Percentiles rank a stretch among this genome's conserved stretches.
phyloP scores from a whole-genome alignment of 2,797 vertebrate species.

The Zalophus californianus region DNA sequence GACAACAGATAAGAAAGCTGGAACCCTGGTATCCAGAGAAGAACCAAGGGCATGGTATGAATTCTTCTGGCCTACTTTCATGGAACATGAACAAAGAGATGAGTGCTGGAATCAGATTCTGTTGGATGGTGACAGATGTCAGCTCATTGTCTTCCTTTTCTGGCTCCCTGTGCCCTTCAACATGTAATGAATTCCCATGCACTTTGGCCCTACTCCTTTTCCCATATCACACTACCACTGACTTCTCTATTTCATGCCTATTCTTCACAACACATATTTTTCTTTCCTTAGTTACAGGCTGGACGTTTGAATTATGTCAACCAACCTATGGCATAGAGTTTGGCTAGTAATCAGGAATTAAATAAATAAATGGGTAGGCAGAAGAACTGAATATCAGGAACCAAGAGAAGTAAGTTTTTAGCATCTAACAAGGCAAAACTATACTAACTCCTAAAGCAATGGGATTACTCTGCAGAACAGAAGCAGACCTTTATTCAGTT shows the following conservation, averaged over 20 bases:
- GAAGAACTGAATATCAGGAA: slow-evolving; percentile 15
- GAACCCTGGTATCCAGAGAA: slow-evolving; percentile 32
- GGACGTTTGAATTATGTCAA: slow-evolving; percentile 75
- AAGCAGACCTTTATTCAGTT: background rate
- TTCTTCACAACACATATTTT: slow-evolving; percentile 68
- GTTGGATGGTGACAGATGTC: slow-evolving; percentile 71
- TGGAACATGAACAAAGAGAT: slow-evolving; percentile 62
- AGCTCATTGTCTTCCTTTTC: slow-evolving; percentile 76
- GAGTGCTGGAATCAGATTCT: slow-evolving; percentile 68
- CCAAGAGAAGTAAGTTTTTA: background rate
- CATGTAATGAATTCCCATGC: slow-evolving; percentile 74
- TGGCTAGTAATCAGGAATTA: background rate
- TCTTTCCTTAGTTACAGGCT: slow-evolving; percentile 64
- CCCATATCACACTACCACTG: slow-evolving; percentile 46
- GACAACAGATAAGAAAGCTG: background rate
- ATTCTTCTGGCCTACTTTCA: slow-evolving; percentile 52
- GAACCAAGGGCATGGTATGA: background rate
- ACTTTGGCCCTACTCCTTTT: slow-evolving; percentile 64
- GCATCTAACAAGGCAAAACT: background rate
- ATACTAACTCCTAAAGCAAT: background rate
- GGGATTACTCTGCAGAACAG: background rate
- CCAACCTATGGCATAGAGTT: background rate
- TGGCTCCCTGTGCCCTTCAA: slow-evolving; percentile 68
- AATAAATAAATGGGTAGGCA: background rate
- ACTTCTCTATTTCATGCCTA: slow-evolving; percentile 10